Conservation (phyloP, 2,113 vertebrate genomes). For the Percopsis transmontana region DNA sequence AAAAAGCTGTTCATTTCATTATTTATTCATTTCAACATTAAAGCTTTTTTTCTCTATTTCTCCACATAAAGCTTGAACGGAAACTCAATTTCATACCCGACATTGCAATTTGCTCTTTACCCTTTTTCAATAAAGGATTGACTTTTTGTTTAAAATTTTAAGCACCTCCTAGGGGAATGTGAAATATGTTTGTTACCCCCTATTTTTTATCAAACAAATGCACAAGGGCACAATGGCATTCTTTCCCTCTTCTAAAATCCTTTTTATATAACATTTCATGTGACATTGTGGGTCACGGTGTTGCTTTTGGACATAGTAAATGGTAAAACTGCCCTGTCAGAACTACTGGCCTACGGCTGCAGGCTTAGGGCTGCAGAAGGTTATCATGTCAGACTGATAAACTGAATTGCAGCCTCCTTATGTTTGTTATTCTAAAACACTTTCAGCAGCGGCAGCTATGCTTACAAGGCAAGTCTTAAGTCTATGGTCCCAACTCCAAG, state of each 20-base stretch:
- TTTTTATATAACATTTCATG: slow-evolving; percentile 50
- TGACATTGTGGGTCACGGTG: slow-evolving; percentile 56
- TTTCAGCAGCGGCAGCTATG: no score
- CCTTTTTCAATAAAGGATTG: slow-evolving; percentile 31
- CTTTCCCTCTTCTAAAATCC: slow-evolving; percentile 36
- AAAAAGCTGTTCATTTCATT: no score
- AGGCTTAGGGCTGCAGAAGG: slow-evolving; percentile 59
- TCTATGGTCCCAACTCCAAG: no score
- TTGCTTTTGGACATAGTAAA: slow-evolving; percentile 68
- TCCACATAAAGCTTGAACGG: not conserved
- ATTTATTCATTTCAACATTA: no score
- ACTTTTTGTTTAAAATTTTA: slow-evolving; percentile 45
- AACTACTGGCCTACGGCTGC: slow-evolving; percentile 59
- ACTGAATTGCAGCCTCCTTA: slow-evolving; percentile 30
- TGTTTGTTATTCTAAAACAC: not conserved
- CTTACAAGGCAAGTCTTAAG: no score
- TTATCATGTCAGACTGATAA: slow-evolving; percentile 54
- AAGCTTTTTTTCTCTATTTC: slow-evolving; percentile 31
- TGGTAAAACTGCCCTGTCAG: slow-evolving; percentile 66
- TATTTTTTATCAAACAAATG: slow-evolving; percentile 58
- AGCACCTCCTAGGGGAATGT: slow-evolving; percentile 36
- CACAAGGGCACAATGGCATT: slow-evolving; percentile 56
- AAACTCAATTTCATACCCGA: no score
- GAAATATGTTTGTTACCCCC: slow-evolving; percentile 10
- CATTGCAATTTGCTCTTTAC: slow-evolving; percentile 1